Conservation (phyloP, 2,113 vertebrate genomes). For the Mohoua ochrocephala region DNA sequence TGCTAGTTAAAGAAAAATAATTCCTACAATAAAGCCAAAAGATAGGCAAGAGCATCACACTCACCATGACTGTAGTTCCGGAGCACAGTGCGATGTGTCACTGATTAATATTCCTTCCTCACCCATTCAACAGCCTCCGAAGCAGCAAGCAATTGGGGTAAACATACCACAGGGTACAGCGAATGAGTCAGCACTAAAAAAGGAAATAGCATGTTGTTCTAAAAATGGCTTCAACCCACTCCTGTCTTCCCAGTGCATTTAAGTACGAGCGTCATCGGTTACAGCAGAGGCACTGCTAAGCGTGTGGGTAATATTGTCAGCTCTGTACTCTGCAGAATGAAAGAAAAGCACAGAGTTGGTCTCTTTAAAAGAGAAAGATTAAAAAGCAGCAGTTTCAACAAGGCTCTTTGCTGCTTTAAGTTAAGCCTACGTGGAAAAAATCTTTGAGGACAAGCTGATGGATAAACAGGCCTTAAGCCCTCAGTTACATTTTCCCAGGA, state of each 20-base stretch:
- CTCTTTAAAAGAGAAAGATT: background rate
- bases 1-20: background rate
- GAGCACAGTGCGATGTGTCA: background rate
- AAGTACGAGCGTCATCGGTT: conserved; percentile 2
- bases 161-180: conserved; percentile 42
- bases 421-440: background rate
- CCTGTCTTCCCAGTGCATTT: conserved; percentile 19
- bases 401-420: background rate
- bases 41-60: background rate
- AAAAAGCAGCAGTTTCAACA: background rate
- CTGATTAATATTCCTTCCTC: conserved; percentile 46
- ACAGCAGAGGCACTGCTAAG: background rate
- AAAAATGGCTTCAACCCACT: conserved; percentile 53
- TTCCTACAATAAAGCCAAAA: background rate
- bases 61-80: background rate
- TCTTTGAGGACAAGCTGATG: background rate
- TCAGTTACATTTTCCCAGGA: background rate
- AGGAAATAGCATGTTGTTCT: conserved; percentile 53
- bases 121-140: conserved; percentile 7
- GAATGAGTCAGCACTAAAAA: conserved; percentile 56
- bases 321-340: background rate
- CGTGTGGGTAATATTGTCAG: conserved; percentile 18
- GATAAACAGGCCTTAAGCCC: background rate
- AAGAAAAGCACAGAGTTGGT: background rate
- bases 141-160: conserved; percentile 20